These are phyloP conservation scores for Schizopygopsis pylzovi DNA, from an alignment of 2,797 vertebrate species.

Conservation along the genomic window DNA sequence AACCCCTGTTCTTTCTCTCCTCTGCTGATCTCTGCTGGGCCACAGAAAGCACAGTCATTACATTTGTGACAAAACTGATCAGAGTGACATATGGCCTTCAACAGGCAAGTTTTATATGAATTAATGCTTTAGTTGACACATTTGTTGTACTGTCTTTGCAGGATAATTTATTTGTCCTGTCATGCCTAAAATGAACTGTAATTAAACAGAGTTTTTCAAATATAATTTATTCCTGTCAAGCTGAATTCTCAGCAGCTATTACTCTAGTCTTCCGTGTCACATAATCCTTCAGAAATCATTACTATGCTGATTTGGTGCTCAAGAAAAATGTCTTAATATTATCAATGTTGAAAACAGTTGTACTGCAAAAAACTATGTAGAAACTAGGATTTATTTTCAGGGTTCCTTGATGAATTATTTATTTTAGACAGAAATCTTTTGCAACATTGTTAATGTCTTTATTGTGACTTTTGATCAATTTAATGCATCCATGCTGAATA, in stretches of 20 bases:
- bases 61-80: neutral
- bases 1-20: slow-evolving; percentile 10
- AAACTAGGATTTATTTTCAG: neutral
- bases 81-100: neutral
- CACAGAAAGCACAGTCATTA: slow-evolving; percentile 29
- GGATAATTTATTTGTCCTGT: neutral
- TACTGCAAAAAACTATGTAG: neutral
- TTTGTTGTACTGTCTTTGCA: neutral
- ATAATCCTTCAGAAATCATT: neutral
- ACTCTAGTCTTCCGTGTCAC: neutral
- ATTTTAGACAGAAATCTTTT: neutral
- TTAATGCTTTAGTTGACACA: slow-evolving; percentile 1
- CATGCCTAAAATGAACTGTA: neutral
- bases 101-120: neutral
- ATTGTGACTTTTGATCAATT: neutral
- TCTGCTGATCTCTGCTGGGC: slow-evolving; percentile 39
- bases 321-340: neutral
- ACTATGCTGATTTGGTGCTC: neutral
- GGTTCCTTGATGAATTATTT: neutral
- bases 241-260: neutral
- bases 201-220: neutral
- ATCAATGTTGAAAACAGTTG: neutral
- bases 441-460: neutral
- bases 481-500: neutral
- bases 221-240: neutral